Conservation (phyloP, 2,888 invertebrate species). For the Sinodicranocentrus sp. region DNA sequence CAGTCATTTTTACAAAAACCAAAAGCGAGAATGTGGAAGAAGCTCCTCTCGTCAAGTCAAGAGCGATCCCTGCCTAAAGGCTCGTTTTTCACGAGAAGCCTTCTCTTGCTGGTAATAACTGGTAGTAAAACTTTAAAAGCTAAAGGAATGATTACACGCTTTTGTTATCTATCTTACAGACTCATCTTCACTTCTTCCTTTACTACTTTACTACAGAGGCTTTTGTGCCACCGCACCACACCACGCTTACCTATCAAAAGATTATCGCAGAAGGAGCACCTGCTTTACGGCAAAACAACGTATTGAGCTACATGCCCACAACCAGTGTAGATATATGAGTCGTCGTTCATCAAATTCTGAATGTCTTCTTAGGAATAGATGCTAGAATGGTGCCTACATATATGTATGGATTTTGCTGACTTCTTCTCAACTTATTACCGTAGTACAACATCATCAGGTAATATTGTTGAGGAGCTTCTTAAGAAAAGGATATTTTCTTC, state of each 20-base stretch:
- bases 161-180: not conserved
- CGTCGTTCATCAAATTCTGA: slow-evolving; percentile 4
- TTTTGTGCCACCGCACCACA: not conserved
- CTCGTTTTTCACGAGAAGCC: not conserved
- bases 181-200: slow-evolving; percentile 22
- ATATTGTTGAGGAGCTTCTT: slow-evolving; percentile 16
- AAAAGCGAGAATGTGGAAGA: not conserved
- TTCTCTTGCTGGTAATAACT: no score
- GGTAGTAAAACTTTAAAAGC: no score
- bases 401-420: no score
- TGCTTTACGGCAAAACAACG: not conserved
- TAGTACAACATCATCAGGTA: no score
- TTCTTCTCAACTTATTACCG: slow-evolving; percentile 20
- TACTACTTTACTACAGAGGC: no score
- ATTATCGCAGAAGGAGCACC: not conserved
- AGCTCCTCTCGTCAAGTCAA: no score
- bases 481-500: not conserved
- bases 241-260: not conserved
- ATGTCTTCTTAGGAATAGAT: no score
- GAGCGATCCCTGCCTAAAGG: not conserved
- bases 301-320: not conserved
- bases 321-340: not conserved
- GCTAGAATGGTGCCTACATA: slow-evolving; percentile 4
- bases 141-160: slow-evolving; percentile 17
- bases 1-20: no score